Conservation (phyloP, 2,888 invertebrate genomes). For the Cancer borealis region DNA sequence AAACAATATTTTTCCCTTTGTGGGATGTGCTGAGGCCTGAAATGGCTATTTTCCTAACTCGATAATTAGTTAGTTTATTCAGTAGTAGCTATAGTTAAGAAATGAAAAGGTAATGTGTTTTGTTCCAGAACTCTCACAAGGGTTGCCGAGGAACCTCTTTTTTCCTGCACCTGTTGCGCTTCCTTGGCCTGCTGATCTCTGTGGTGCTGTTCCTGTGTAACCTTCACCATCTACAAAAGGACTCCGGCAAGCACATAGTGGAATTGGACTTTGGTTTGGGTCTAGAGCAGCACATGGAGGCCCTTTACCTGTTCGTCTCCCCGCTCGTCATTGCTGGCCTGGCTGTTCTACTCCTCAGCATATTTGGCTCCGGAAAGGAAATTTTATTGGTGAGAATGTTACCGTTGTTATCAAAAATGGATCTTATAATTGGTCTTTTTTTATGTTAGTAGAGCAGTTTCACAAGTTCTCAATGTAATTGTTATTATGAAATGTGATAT, state of each 20-base stretch:
- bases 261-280: conserved; percentile 63
- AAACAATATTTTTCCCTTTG: too few relatives aligned
- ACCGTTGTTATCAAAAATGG: background rate
- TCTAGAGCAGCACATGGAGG: conserved; percentile 54
- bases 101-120: background rate
- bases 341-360: conserved; percentile 51
- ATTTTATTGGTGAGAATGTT: conserved; percentile 55
- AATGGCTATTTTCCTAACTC: too few relatives aligned
- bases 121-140: conserved; percentile 11
- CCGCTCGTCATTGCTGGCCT: conserved; percentile 60
- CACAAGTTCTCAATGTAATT: too few relatives aligned
- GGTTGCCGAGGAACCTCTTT: background rate
- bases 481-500: too few relatives aligned
- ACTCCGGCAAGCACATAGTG: conserved; percentile 61
- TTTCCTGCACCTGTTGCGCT: conserved; percentile 48
- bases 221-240: conserved; percentile 65
- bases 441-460: too few relatives aligned
- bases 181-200: conserved; percentile 48
- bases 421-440: too few relatives aligned
- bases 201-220: conserved; percentile 58
- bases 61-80: too few relatives aligned
- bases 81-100: background rate
- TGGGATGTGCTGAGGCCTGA: too few relatives aligned
- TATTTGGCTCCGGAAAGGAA: conserved; percentile 67
- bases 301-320: conserved; percentile 54